A percentile compares a stretch with the other conserved stretches of the same genome.
phyloP scores from a whole-genome alignment of 2,113 vertebrate species.

The Orthonyx spaldingii region DNA sequence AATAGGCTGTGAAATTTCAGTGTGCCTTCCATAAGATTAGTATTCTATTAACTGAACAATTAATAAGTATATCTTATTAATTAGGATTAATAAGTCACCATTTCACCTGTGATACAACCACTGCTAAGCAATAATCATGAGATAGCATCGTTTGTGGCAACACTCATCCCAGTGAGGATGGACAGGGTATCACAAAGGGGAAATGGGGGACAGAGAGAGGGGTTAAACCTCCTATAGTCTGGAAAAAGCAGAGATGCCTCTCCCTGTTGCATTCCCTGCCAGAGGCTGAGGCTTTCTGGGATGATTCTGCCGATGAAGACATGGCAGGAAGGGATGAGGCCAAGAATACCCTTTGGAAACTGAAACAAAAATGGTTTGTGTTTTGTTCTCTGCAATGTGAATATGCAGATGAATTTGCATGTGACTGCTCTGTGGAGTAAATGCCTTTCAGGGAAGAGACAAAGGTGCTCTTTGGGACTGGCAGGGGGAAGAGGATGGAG shows the following conservation, averaged over 20 bases:
- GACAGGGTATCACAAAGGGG: not conserved
- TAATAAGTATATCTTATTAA: too few species aligned
- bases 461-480: not conserved
- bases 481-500: not conserved
- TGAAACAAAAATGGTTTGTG: not conserved
- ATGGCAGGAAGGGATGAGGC: not conserved
- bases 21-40: not conserved
- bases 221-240: not conserved
- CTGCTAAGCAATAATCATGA: fast-evolving
- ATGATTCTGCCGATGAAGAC: not conserved
- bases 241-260: not conserved
- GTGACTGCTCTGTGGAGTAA: not conserved
- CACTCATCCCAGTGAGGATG: not conserved
- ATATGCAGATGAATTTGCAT: not conserved
- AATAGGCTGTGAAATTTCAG: not conserved
- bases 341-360: not conserved
- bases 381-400: not conserved
- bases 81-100: not conserved
- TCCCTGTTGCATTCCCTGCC: not conserved
- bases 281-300: not conserved
- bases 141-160: not conserved
- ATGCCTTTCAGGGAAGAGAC: not conserved
- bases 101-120: not conserved
- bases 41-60: too few species aligned
- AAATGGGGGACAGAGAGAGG: fast-evolving